Evolutionary conservation across 2,797 vertebrate genomes (phyloP).

Genomic region (Sebastes baramenuke): DNA sequence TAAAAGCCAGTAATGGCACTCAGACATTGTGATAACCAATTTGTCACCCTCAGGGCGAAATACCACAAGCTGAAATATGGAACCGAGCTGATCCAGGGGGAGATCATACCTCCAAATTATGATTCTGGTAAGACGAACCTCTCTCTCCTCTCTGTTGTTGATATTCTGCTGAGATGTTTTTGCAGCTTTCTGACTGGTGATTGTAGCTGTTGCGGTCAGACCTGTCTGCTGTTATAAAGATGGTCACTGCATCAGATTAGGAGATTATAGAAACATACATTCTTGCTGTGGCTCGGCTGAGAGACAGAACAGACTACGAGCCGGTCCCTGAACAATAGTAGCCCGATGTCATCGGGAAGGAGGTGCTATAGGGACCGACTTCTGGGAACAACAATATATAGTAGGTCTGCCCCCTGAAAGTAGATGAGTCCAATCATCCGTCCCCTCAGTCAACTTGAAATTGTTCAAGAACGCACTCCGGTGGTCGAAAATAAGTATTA

Average conservation of each 20-base stretch:
- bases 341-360: no score
- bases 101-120: constrained; percentile 92
- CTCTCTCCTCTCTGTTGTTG: background rate
- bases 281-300: background rate
- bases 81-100: constrained; percentile 93
- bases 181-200: background rate
- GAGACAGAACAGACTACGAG: background rate
- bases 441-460: no score
- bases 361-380: no score
- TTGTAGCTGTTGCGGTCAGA: background rate
- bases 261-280: background rate
- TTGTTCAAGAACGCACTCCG: no score
- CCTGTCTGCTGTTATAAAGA: background rate
- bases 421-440: no score
- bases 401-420: no score
- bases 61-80: constrained; percentile 95
- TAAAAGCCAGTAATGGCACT: background rate
- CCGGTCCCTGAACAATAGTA: no score
- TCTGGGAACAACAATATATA: no score
- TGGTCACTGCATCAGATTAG: background rate
- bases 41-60: constrained; percentile 85
- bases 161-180: background rate
- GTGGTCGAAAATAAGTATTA: no score
- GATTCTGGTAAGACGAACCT: constrained; percentile 88
- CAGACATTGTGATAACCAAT: background rate